A percentile compares a stretch with the other conserved stretches of the same genome.
phyloP scores from a whole-genome alignment of 2,888 invertebrate species.

The Orthosia incerta region DNA sequence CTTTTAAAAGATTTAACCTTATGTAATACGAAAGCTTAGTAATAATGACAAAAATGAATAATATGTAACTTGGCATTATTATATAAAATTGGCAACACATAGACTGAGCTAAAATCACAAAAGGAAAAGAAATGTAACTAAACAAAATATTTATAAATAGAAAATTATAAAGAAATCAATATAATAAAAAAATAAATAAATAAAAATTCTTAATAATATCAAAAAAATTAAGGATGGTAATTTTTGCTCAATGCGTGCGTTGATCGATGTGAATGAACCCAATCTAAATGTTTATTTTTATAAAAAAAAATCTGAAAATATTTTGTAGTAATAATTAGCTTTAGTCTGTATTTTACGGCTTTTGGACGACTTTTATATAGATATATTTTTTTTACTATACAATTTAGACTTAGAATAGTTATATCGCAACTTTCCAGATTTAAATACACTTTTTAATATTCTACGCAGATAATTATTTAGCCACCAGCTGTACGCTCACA shows the following conservation, averaged over 20 bases:
- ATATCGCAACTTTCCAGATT: not conserved
- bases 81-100: not conserved
- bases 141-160: not conserved
- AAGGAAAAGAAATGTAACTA: not conserved
- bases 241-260: slow-evolving; percentile 12
- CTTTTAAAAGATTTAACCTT: slow-evolving; percentile 1
- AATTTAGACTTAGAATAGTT: not conserved
- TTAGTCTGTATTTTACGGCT: slow-evolving; percentile 8
- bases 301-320: slow-evolving; percentile 20
- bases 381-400: slow-evolving; percentile 7
- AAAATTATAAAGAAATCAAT: too few species aligned
- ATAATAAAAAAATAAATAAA: not conserved
- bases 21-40: not conserved
- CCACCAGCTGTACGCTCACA: slow-evolving; percentile 43
- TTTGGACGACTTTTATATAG: slow-evolving; percentile 28
- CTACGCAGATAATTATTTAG: slow-evolving; percentile 18
- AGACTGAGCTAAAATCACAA: slow-evolving; percentile 11
- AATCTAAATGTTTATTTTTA: not conserved
- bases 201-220: not conserved
- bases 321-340: slow-evolving; percentile 1
- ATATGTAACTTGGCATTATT: not conserved
- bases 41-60: slow-evolving; percentile 19
- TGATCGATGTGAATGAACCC: not conserved
- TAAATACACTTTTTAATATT: slow-evolving; percentile 12
- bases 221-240: not conserved